These are phyloP conservation scores for Oncorhynchus keta DNA, from an alignment of 2,113 vertebrate genomes.

Conservation along the genomic window DNA sequence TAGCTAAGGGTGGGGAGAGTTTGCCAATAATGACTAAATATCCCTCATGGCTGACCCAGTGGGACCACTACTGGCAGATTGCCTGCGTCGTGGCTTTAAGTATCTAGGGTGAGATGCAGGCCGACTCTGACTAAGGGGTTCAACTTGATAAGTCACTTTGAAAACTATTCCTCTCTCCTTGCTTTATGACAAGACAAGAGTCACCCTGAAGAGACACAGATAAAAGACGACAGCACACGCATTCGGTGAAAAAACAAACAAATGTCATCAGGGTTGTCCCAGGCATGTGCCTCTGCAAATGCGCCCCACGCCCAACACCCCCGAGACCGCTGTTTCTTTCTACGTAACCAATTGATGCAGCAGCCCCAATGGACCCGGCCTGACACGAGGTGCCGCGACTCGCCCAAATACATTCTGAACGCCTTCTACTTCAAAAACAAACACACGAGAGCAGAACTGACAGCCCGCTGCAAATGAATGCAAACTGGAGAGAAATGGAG, in stretches of 20 bases:
- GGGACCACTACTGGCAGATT: neutral
- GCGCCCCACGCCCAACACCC: conserved; percentile 19
- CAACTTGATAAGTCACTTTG: too few species aligned
- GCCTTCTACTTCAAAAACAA: conserved; percentile 46
- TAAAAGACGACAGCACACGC: neutral
- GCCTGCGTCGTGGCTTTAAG: neutral
- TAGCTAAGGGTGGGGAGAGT: conserved; percentile 15
- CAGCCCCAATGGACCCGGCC: conserved; percentile 35
- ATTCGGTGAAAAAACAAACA: neutral
- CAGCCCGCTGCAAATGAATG: conserved; percentile 54
- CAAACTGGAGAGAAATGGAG: conserved; percentile 60
- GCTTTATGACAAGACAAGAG: neutral
- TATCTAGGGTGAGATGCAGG: neutral
- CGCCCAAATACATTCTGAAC: conserved; percentile 53
- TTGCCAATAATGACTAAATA: conserved; percentile 23
- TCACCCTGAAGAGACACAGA: neutral
- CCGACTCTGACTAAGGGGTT: neutral
- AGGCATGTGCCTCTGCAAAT: neutral
- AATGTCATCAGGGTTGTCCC: neutral
- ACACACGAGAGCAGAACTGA: conserved; percentile 60
- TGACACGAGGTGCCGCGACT: conserved; percentile 50
- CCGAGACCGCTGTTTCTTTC: conserved; percentile 17
- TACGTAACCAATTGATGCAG: conserved; percentile 5
- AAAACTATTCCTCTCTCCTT: neutral
- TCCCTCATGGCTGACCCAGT: neutral